These are phyloP conservation scores for Ochlodes sylvanus DNA, from an alignment of 2,888 invertebrate species.

Conservation along the genomic window DNA sequence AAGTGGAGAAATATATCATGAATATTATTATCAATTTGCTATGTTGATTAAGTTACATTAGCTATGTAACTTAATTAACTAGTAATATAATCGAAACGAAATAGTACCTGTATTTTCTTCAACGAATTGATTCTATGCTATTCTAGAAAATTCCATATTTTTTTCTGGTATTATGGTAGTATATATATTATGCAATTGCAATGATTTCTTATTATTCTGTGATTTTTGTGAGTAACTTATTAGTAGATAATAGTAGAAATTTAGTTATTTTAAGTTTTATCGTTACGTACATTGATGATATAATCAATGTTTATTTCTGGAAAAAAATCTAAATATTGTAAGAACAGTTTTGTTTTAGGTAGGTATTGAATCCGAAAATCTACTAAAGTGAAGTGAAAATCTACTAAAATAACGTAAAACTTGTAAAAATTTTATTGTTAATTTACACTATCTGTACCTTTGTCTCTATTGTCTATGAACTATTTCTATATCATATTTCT, in stretches of 20 bases:
- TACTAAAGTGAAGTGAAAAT: background rate
- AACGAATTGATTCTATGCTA: background rate
- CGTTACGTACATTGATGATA: background rate
- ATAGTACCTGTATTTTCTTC: too few relatives aligned
- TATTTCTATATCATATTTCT: background rate
- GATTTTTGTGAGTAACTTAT: conserved; percentile 4
- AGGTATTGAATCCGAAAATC: background rate
- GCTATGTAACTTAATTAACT: too few relatives aligned
- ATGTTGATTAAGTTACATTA: too few relatives aligned
- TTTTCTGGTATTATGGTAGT: background rate
- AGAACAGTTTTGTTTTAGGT: background rate
- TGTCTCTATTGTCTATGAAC: conserved; percentile 6
- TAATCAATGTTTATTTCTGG: background rate
- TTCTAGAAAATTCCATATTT: background rate
- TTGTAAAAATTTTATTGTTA: background rate
- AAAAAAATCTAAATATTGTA: background rate
- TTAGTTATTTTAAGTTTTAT: background rate
- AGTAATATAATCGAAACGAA: too few relatives aligned
- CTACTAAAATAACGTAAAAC: background rate
- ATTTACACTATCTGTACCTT: conserved; percentile 1
- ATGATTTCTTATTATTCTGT: conserved; percentile 23
- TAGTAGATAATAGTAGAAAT: background rate
- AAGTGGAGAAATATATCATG: too few relatives aligned
- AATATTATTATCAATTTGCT: too few relatives aligned
- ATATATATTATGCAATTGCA: background rate